Percentiles rank a stretch among this genome's conserved stretches.
Evolutionary conservation across 2,113 vertebrate species (phyloP).

Genomic region (Pseudorhombus dupliciocellatus): DNA sequence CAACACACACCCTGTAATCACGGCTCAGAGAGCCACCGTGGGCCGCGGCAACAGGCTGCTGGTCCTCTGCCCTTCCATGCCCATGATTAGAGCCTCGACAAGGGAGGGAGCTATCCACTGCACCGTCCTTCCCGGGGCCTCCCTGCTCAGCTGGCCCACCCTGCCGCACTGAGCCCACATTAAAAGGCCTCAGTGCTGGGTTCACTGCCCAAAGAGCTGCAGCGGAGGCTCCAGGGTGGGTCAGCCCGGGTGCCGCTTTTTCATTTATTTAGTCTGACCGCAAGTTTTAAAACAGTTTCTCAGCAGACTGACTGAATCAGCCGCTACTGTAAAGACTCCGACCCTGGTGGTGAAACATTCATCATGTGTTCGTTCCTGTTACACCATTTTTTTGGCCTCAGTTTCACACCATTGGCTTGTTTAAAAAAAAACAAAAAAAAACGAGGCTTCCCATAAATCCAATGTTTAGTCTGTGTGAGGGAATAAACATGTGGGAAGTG

Average conservation of each 20-base stretch:
- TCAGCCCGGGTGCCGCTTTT: conserved; percentile 25
- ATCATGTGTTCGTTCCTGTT: background rate
- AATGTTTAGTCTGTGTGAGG: background rate
- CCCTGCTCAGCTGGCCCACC: conserved; percentile 18
- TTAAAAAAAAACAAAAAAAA: no score
- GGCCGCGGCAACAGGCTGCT: conserved; percentile 50
- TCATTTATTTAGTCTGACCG: conserved; percentile 22
- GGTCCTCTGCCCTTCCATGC: conserved; percentile 27
- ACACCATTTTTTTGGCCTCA: background rate
- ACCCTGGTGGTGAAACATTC: background rate
- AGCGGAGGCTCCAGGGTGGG: conserved; percentile 26
- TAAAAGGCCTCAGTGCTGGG: conserved; percentile 24
- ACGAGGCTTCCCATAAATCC: background rate
- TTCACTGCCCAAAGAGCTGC: conserved; percentile 33
- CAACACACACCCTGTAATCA: conserved; percentile 67
- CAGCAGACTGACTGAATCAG: background rate
- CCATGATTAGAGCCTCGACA: conserved; percentile 61
- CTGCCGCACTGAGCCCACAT: conserved; percentile 53
- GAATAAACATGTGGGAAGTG: background rate
- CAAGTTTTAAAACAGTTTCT: conserved; percentile 10
- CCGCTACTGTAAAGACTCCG: background rate
- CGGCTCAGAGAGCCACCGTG: conserved; percentile 43
- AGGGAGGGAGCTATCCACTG: background rate
- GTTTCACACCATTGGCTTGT: conserved; percentile 11
- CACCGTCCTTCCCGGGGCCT: conserved; percentile 26